These are phyloP conservation scores for Scaptomyza hsui DNA, from an alignment of 1,140 invertebrate genomes.

Conservation along the genomic window DNA sequence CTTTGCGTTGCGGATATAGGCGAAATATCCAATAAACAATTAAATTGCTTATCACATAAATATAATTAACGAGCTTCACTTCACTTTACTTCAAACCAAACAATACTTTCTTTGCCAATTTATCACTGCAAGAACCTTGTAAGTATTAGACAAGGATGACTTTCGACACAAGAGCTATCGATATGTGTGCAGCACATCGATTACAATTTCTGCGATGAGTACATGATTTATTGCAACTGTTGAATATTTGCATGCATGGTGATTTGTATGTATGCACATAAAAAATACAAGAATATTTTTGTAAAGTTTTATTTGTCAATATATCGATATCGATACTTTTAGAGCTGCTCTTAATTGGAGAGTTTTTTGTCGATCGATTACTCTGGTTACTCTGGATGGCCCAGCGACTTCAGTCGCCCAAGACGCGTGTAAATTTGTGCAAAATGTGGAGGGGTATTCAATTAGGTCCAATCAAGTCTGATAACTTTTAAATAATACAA, in stretches of 20 bases:
- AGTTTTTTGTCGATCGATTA: conserved; percentile 28
- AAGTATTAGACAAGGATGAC: conserved; percentile 2
- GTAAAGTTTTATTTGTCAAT: background rate
- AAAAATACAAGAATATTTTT: no score
- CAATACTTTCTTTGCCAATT: background rate
- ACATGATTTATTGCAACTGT: no score
- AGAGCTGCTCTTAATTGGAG: conserved; percentile 1
- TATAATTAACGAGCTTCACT: background rate
- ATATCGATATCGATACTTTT: conserved; percentile 3
- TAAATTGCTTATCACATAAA: background rate
- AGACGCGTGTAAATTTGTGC: conserved; percentile 29
- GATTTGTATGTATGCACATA: no score
- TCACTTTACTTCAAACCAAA: background rate
- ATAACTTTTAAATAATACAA: conserved; percentile 33
- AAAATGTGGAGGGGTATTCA: conserved; percentile 39
- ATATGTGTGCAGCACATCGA: background rate
- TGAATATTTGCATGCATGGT: no score
- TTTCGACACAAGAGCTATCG: conserved; percentile 4
- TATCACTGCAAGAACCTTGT: background rate
- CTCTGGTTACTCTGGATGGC: background rate
- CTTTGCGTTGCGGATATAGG: background rate
- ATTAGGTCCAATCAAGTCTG: conserved; percentile 40
- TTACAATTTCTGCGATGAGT: no score
- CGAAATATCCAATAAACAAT: conserved; percentile 6
- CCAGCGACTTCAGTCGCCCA: background rate